A percentile compares a stretch with the other conserved stretches of the same genome.
These are phyloP conservation scores for Himalopsyche tibetana DNA, from an alignment of 2,888 invertebrate species.

Conservation along the genomic window DNA sequence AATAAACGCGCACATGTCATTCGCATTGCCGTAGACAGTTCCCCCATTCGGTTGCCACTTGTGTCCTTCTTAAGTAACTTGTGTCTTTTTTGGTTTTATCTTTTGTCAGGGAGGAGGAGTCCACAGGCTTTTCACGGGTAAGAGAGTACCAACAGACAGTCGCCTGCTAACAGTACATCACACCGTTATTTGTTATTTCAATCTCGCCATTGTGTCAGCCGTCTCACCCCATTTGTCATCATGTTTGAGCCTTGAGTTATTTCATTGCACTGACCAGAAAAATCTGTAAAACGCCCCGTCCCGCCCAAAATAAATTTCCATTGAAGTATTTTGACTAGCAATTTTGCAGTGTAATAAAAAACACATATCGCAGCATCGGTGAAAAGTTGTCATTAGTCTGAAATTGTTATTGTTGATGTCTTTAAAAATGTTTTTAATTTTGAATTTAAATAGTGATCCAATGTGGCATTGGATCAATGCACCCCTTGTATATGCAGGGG, in stretches of 20 bases:
- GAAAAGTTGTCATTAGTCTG: neutral
- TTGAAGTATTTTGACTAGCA: no score
- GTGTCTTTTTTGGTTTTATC: constrained; percentile 62
- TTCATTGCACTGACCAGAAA: constrained; percentile 11
- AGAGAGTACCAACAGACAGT: constrained; percentile 67
- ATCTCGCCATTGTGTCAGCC: no score
- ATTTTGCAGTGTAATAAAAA: no score
- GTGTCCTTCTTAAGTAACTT: constrained; percentile 46
- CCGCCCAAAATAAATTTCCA: neutral
- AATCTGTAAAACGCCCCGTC: neutral
- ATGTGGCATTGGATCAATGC: no score
- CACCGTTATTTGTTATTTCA: neutral
- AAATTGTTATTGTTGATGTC: no score
- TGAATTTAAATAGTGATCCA: no score
- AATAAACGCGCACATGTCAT: neutral
- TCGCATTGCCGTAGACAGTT: neutral
- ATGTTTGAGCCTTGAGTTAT: constrained; percentile 26
- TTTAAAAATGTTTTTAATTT: no score
- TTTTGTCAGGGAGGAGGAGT: constrained; percentile 78
- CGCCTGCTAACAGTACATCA: constrained; percentile 45
- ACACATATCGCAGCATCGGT: neutral
- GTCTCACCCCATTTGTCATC: neutral
- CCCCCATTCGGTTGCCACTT: constrained; percentile 10
- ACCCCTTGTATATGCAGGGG: no score
- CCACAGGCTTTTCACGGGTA: constrained; percentile 78